Evolutionary conservation across 2,888 invertebrate species (phyloP), one percentile per base, ranked within the genome.

Genomic region (Synergus itoensis): DNA sequence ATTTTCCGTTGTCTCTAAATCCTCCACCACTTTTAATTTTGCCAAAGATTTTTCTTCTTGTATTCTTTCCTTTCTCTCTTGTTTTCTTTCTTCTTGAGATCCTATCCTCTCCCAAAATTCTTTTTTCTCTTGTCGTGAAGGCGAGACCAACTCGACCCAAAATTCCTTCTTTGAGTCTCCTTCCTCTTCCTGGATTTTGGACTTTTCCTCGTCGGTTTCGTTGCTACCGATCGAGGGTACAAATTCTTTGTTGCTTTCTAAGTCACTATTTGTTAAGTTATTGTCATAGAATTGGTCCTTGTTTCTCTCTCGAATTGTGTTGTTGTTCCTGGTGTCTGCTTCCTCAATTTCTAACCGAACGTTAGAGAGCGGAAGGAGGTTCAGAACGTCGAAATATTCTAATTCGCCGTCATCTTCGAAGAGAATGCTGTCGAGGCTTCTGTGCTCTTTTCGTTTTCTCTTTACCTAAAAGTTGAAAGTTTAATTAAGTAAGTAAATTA

Each of bases 371-470:
- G 92, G 92, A 48, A 92, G 84, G 1, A 92, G 87, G 79, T 92
- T 91, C 64, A 92, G 79, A 5, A 92, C 90, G 82, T 92, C 92
- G 77, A 92, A 91, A 81, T 92, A 92, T 75, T 92, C 92, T 69
- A 92, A 81, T 79, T 92, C 92, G 62, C 88, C 86, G 60, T 91
- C 91, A 84, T 92, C 91, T 82, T 92, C 92, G 76, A 90, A 89
- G 12, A 92, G 83, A 75, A 92, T 90, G 79, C 92, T 92, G 81
- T 92, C 92, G 64, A 92, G 81, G 77, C 92, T 92, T 36, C 91
- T 81, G 81, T 92, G 92, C 64, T 92, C 91, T 80, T 92, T 92
- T 63, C 92, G 91, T 78, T 91, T 92, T n/a, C 92, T 88, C 77
- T 92, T 92, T 4, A 91, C 92, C 92, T 92, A 82, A 62, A 86